phyloP scores from a whole-genome alignment of 2,113 vertebrate species.

The Apistogramma diplotaenia region DNA sequence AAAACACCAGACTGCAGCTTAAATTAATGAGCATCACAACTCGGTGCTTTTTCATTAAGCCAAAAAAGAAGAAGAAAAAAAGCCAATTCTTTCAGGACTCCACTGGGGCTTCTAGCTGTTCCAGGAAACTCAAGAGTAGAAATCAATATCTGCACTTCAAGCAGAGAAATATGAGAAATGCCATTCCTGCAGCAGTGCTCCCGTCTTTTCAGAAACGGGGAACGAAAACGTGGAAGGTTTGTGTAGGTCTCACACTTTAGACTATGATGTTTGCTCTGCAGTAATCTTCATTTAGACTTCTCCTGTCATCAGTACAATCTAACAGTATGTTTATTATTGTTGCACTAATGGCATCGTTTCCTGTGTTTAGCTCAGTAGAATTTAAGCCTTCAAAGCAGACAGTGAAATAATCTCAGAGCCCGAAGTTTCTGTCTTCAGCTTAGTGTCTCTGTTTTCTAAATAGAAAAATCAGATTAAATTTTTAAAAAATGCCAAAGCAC shows the following conservation, averaged over 20 bases:
- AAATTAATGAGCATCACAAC: not conserved
- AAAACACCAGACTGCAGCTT: not conserved
- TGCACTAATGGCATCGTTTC: not conserved
- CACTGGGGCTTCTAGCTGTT: not conserved
- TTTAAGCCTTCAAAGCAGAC: not conserved
- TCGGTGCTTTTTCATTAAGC: not conserved
- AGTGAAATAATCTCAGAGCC: too few relatives aligned
- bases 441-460: not conserved
- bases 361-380: not conserved
- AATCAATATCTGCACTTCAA: constrained; percentile 24
- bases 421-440: not conserved
- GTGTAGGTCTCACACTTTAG: not conserved
- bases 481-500: not conserved
- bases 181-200: not conserved
- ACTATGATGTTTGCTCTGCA: not conserved
- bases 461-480: too few relatives aligned
- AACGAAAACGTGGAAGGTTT: not conserved
- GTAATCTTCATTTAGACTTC: not conserved
- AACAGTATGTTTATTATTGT: not conserved
- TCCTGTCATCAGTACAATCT: not conserved
- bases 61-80: not conserved
- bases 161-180: not conserved
- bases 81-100: not conserved
- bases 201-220: not conserved
- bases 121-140: constrained; percentile 1